Base-by-base conservation (phyloP, 2,113 vertebrate genomes). In the Gobius niger region DNA sequence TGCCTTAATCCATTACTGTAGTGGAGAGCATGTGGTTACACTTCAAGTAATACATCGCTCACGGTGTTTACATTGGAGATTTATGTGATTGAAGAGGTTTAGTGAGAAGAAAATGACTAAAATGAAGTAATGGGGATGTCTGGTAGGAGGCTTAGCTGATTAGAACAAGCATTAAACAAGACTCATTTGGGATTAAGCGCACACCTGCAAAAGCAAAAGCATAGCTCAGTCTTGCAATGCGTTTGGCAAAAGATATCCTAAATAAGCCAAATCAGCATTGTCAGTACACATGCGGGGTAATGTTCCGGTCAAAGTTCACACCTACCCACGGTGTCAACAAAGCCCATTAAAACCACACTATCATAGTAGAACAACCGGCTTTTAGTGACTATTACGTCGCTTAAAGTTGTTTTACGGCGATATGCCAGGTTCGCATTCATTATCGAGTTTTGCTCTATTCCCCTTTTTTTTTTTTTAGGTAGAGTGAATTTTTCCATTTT, bases 21-120 rank as follows among this genome's bases (percentile, higher is more conserved):
- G 62, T 57, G 0, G 10, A 72, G 71, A 34, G 71, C 3, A 66
- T 77, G 34, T 54, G 74, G 68, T 80, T 78, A 68, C 65, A 72
- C 64, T 72, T 63, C 46, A 65, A 54, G 67, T 80, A 9, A 54
- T 60, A 72, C 72, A 70, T 85, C 68, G 72, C 42, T 5, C 19
- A 68, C 41, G 62, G 59, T 76, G 76, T 83, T 87, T 85, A 74
- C 80, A 76, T 64, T 65, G 71, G 53, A 80, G 81, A 83, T 69
- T 71, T 68, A 78, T 77, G 72, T 70, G 69, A 82, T 44, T 72
- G 16, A 57, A 67, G 53, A 19, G 15, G 57, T 18, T 63, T 63
- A 51, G 16, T 73, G 4, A 15, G 15, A 62, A 40, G 47, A 73
- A 73, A 75, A 69, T 70, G 51, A 74, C 47, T 41, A 63, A 63